Evolutionary conservation across 2,888 invertebrate genomes (phyloP), one percentile per base, ranked within the genome.

Genomic region (Nomada goodeniana): DNA sequence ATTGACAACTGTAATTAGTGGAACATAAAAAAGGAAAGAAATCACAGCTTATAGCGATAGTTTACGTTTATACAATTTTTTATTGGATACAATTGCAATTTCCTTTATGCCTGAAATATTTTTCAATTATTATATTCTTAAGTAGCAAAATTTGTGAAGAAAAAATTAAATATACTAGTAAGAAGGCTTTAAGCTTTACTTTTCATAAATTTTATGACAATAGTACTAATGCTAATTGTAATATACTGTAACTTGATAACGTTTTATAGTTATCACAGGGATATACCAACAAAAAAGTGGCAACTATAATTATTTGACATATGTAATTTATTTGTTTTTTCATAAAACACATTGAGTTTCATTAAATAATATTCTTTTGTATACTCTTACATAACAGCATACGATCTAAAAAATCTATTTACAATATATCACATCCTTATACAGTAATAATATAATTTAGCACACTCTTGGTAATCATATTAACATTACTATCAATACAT

Each of bases 401-500:
- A 55, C 52, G 77, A 80, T 80, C 53, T 84, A 79, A 74, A 73
- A 18, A 65, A 82, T 80, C 61, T 83, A 85, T 86, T 73, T 86
- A 87, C 86, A 87, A 76, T 84, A 86, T 85, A 85, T 84, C 74
- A 87, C 85, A 87, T 79, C 77, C 65, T 77, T 80, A 80, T 53
- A 79, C 55, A 76, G 52, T 55, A 59, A 52, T 72, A 60, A 55
- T 57, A 65, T 70, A 57, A 70, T 68, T 75, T 75, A 72, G 50
- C 64, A 80, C 42, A 59, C n/a, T 74, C 64, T 65, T 64, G 26
- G 57, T 20, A 57, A 57, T 68, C 44, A 75, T 72, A 74, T 65
- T 64, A 86, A 80, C 26, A 76, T 53, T 55, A 63, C 50, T 57
- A n/a, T 42, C 64, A 7, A 61, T 63, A 75, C 57, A 60, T 79